phyloP scores from a whole-genome alignment of 2,113 vertebrate genomes.

The Phocoena sinus region DNA sequence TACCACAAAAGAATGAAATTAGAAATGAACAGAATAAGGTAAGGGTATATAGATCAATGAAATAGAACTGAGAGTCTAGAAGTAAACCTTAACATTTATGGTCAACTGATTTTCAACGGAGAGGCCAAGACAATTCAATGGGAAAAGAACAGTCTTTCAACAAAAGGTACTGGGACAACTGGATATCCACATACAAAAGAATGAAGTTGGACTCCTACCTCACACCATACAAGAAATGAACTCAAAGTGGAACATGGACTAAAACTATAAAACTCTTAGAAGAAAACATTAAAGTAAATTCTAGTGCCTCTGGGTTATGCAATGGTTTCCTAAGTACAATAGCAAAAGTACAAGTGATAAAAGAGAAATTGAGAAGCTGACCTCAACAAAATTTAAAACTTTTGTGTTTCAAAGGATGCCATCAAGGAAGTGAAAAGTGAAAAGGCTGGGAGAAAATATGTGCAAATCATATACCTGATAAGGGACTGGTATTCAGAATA shows the following conservation, averaged over 20 bases:
- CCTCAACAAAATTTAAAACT: not conserved
- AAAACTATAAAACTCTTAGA: not conserved
- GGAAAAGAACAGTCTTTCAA: not conserved
- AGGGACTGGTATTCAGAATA: not conserved
- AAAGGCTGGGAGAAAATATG: not conserved
- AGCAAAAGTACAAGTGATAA: constrained; percentile 3
- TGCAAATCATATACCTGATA: not conserved
- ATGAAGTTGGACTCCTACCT: not conserved
- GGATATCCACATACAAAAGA: not conserved
- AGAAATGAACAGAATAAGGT: not conserved
- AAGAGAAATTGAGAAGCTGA: not conserved
- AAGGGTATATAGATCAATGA: not conserved
- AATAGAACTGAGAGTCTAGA: not conserved
- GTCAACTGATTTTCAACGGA: constrained; percentile 14
- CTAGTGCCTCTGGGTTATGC: not conserved
- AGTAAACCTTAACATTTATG: not conserved
- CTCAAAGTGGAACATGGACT: not conserved
- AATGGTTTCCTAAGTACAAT: not conserved
- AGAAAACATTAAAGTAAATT: not conserved
- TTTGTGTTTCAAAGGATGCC: constrained; percentile 9
- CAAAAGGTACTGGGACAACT: not conserved
- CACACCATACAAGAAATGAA: not conserved
- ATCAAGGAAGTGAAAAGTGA: not conserved
- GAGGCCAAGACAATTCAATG: not conserved
- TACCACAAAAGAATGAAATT: constrained; percentile 34